phyloP scores from a whole-genome alignment of 1,140 invertebrate genomes.

The Cherax quadricarinatus region DNA sequence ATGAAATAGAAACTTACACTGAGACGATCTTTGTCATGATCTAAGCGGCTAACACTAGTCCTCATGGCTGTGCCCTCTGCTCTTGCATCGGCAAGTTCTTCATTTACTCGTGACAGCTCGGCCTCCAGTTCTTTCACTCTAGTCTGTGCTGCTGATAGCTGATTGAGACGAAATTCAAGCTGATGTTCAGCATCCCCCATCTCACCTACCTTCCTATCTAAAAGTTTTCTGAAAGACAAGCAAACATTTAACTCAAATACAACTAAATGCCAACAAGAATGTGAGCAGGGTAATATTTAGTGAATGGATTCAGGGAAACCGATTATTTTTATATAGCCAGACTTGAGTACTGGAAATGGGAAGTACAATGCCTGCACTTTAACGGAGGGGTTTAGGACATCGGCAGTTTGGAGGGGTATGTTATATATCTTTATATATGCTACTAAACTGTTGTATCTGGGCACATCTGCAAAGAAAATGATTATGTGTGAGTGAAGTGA shows the following conservation, averaged over 20 bases:
- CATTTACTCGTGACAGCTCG: constrained; percentile 36
- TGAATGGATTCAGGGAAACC: no score
- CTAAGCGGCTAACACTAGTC: constrained; percentile 32
- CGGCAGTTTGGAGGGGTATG: no score
- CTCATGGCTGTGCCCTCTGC: constrained; percentile 41
- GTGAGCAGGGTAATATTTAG: no score
- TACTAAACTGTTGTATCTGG: no score
- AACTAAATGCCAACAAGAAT: neutral
- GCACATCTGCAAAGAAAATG: no score
- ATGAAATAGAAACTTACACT: constrained; percentile 40
- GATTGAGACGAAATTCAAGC: constrained; percentile 62
- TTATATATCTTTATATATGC: no score
- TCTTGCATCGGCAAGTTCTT: constrained; percentile 52
- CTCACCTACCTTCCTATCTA: constrained; percentile 60
- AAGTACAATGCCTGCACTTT: no score
- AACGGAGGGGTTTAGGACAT: no score
- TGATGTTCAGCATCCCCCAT: constrained; percentile 61
- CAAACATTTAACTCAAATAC: neutral
- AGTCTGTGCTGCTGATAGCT: constrained; percentile 40
- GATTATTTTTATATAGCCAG: no score
- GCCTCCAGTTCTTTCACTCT: constrained; percentile 58
- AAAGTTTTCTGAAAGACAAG: constrained; percentile 42
- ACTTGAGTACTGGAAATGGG: no score
- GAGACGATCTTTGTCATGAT: constrained; percentile 63
- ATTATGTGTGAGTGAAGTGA: no score